Evolutionary conservation across 2,888 invertebrate genomes (phyloP).

Genomic region (Rhingia campestris): DNA sequence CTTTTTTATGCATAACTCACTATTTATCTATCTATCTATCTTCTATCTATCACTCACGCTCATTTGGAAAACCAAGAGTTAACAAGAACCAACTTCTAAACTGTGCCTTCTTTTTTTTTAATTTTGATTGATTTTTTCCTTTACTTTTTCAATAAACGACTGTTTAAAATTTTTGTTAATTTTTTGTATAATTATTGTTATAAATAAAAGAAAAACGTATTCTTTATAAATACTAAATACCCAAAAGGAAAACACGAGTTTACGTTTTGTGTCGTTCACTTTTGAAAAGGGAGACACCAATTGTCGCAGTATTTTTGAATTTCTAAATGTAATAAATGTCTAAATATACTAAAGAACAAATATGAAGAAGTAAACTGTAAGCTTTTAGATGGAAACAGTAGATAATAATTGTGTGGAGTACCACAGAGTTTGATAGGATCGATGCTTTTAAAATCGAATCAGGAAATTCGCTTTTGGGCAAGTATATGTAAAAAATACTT

Average conservation of each 20-base stretch:
- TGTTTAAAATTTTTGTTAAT: conserved; percentile 26
- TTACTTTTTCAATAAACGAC: conserved; percentile 3
- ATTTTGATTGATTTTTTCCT: conserved; percentile 9
- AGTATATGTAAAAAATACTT: not conserved
- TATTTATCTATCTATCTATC: not conserved
- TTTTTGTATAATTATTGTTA: conserved; percentile 51
- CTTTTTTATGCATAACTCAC: not conserved
- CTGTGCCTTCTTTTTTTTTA: conserved; percentile 67
- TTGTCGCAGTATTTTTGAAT: conserved; percentile 27
- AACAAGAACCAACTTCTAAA: conserved; percentile 58
- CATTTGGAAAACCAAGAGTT: conserved; percentile 32
- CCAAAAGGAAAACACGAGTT: conserved; percentile 16
- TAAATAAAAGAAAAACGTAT: conserved; percentile 10
- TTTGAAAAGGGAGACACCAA: not conserved
- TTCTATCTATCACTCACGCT: conserved; percentile 23
- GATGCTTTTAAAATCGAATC: not conserved
- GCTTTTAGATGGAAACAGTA: conserved; percentile 9
- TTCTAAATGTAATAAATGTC: conserved; percentile 26
- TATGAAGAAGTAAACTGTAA: conserved; percentile 8
- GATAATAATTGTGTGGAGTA: not conserved
- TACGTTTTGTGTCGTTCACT: conserved; percentile 9
- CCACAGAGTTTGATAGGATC: not conserved
- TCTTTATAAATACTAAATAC: conserved; percentile 50
- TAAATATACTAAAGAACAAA: conserved; percentile 15
- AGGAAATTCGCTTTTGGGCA: not conserved